Evolutionary conservation across 2,797 vertebrate genomes (phyloP).

Genomic region (Sebastes goodei): DNA sequence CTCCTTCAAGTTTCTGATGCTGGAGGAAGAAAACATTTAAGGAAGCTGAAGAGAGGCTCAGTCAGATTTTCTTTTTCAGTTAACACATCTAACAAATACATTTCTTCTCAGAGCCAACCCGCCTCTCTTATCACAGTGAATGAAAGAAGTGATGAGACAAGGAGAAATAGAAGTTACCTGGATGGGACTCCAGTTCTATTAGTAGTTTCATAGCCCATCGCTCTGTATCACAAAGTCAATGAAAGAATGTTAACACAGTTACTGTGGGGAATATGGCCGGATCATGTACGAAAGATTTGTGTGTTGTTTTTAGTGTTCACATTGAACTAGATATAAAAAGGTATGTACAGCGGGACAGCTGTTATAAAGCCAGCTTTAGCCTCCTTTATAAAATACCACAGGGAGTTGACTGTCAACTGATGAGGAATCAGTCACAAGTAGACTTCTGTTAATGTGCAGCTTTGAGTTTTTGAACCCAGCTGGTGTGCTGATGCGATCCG

Average conservation of each 20-base stretch:
- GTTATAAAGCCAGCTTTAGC: not conserved
- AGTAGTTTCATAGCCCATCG: not conserved
- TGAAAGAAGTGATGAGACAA: not conserved
- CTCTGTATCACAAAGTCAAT: conserved; percentile 3
- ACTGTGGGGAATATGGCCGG: not conserved
- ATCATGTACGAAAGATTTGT: not conserved
- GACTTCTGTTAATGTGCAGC: not conserved
- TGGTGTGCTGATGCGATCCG: not conserved
- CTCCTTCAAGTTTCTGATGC: not conserved
- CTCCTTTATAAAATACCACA: not conserved
- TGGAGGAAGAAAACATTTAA: not conserved
- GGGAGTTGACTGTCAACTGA: not conserved
- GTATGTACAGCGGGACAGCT: not conserved
- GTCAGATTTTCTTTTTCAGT: not conserved
- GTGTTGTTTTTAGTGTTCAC: not conserved
- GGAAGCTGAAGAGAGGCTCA: not conserved
- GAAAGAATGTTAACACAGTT: conserved; percentile 1
- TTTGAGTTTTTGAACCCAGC: not conserved
- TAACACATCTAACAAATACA: not conserved
- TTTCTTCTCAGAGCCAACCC: not conserved
- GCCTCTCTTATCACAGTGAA: not conserved
- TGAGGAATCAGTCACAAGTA: not conserved
- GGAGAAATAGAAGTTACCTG: conserved; percentile 5
- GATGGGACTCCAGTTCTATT: conserved; percentile 4
- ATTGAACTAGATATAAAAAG: not conserved